Evolutionary conservation across 2,797 vertebrate species (phyloP), one percentile per base, ranked within the genome.

Genomic region (Scleropages formosus): DNA sequence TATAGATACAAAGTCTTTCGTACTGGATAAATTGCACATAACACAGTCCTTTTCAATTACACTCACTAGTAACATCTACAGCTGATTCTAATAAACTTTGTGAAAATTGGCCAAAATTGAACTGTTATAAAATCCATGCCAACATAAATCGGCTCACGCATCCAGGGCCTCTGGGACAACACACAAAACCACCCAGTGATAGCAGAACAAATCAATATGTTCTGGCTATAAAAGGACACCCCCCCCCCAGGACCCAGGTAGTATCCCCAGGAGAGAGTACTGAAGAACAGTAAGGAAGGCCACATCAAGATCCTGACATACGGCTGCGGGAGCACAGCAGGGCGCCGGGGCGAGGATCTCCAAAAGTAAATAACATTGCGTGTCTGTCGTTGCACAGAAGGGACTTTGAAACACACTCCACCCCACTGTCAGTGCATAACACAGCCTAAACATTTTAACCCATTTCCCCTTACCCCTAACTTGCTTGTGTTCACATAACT

Each of bases 141-240:
- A n/a, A 51, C 16, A 51, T 20, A 56, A 56, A 44, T 27, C 12
- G 27, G 39, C 67, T 75, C 65, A 49, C 56, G 26, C 39, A 46
- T 16, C 60, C 18, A 10, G 51, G 9, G 39, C 64, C 4, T n/a
- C 63, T 20, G 49, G 58, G 74, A 61, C 60, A 69, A 59, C 39
- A 13, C 16, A 44, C 39, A 27, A 31, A 68, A 56, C 8, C 53
- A 61, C 68, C 51, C 64, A 75, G 47, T 20, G 24, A 68, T 15
- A 75, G 59, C 24, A 75, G 69, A 69, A 61, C 53, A 26, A 68
- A 61, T 69, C 53, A 66, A 66, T 59, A 63, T n/a, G 26, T 56
- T 75, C 51, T 26, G n/a, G 26, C 49, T 46, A 18, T 59, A 8
- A 60, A 61, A 13, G 8, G 18, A 22, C 51, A 1, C 72, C 26